phyloP scores from a whole-genome alignment of 2,888 invertebrate genomes.

The Drosophila dives region DNA sequence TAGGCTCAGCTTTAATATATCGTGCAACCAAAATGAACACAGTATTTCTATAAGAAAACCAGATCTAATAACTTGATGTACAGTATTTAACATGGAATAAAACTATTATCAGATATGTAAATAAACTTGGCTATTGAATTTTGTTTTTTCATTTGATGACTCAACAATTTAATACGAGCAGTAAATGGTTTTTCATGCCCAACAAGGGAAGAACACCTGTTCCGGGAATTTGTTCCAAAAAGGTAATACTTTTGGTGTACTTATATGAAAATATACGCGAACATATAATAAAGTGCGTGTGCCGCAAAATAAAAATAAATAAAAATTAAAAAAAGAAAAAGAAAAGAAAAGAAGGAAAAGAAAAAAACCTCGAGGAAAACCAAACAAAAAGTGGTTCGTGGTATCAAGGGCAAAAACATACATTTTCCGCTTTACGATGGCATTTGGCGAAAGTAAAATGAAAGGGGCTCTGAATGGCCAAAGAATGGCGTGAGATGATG shows the following conservation, averaged over 20 bases:
- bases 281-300: constrained; percentile 58
- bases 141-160: constrained; percentile 1
- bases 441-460: constrained; percentile 65
- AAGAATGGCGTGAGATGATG: constrained; percentile 41
- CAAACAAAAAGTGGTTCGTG: constrained; percentile 59
- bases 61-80: constrained; percentile 3
- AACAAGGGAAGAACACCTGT: constrained; percentile 13
- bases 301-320: constrained; percentile 33
- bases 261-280: constrained; percentile 47
- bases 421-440: constrained; percentile 71
- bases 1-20: constrained; percentile 42
- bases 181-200: constrained; percentile 3
- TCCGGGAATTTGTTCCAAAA: constrained; percentile 10
- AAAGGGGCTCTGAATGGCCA: constrained; percentile 54
- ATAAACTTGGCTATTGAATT: constrained; percentile 3
- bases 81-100: constrained; percentile 6
- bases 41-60: constrained; percentile 6
- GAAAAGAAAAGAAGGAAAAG: constrained; percentile 7
- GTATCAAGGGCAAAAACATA: constrained; percentile 65
- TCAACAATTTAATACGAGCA: constrained; percentile 8
- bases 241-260: constrained; percentile 34
- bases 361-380: constrained; percentile 44
- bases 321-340: constrained; percentile 6
- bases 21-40: constrained; percentile 18
- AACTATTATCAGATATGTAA: not conserved